phyloP scores from a whole-genome alignment of 2,113 vertebrate species.

The Paradoxurus hermaphroditus region DNA sequence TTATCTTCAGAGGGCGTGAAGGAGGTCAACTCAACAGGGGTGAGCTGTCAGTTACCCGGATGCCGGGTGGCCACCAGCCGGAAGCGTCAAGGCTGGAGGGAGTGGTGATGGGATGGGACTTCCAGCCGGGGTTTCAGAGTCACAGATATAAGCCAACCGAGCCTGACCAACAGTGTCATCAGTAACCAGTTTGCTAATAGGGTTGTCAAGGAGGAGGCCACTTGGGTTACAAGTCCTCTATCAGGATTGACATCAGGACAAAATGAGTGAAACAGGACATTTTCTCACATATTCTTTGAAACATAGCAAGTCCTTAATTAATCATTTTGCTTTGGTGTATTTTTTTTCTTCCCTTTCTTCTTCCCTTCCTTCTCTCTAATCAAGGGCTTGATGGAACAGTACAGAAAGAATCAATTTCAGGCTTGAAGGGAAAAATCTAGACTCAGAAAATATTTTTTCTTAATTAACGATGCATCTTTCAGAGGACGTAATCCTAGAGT shows the following conservation, averaged over 20 bases:
- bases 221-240: neutral
- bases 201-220: neutral
- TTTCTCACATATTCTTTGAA: neutral
- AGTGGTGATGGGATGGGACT: fast-evolving
- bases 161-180: neutral
- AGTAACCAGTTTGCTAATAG: too few relatives aligned
- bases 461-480: neutral
- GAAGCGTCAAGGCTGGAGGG: fast-evolving
- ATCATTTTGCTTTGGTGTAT: neutral
- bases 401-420: neutral
- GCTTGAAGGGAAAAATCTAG: neutral
- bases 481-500: neutral
- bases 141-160: neutral
- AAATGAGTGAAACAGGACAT: neutral
- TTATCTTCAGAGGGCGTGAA: neutral
- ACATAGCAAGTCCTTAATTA: neutral
- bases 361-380: neutral
- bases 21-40: fast-evolving
- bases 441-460: neutral
- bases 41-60: neutral
- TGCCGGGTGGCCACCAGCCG: fast-evolving
- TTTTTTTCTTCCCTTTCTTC: neutral
- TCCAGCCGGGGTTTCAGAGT: too few relatives aligned
- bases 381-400: neutral
- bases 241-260: neutral